Evolutionary conservation across 2,113 vertebrate species (phyloP), one percentile per base, ranked within the genome.

Genomic region (Thalassoma bifasciatum): DNA sequence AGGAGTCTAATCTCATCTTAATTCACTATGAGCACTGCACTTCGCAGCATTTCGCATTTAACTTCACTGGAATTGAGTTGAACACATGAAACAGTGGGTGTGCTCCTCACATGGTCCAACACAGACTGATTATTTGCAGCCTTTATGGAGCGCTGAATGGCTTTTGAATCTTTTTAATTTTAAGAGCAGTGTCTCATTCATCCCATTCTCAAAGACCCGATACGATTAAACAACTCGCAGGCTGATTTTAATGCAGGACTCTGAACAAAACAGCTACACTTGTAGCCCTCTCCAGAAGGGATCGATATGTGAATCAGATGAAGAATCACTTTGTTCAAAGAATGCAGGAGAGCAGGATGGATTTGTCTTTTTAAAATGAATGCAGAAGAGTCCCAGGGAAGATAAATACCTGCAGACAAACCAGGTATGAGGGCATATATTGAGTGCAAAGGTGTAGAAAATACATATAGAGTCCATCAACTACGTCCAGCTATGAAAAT

Each of bases 241-340:
- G 59, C 65, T 22, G 50, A 78, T 62, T 75, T 69, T 81, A 79
- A 86, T 77, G 66, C 71, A 75, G 61, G 74, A 83, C 71, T 81
- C 56, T 0, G 21, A 74, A 80, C 72, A 77, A 75, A 85, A 70
- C 62, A 68, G 71, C 79, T 77, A 71, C 72, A 72, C 52, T 83
- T 84, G 75, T 71, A 81, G 63, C 61, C 47, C 64, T 46, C 46
- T 24, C n/a, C 59, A 21, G 71, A 78, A 44, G 46, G 58, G 68
- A 85, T 91, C 83, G 0, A 91, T 89, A 83, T 11, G 30, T 54
- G 79, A 88, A 85, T 83, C 77, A 75, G 77, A 91, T 78, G 89
- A 89, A 68, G 77, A 74, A 88, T 86, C 57, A 60, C 89, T 85
- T 81, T 36, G 53, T 68, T 81, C 52, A 34, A 72, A 42, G 58